phyloP scores from a whole-genome alignment of 1,140 invertebrate species.

The Microvelia longipes region DNA sequence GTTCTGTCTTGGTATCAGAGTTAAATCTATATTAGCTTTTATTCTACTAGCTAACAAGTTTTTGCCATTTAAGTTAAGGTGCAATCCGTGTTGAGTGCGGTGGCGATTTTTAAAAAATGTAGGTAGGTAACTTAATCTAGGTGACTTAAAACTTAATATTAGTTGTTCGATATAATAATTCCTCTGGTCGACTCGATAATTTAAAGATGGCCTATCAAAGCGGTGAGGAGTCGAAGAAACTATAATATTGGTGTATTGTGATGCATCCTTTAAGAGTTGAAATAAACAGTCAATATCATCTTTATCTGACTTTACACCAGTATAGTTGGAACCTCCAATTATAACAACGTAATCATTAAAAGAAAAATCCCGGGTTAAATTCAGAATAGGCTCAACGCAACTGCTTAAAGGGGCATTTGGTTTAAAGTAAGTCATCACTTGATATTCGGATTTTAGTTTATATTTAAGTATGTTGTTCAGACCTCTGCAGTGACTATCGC shows the following conservation, averaged over 20 bases:
- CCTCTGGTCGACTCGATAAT: not conserved
- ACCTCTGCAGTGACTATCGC: not conserved
- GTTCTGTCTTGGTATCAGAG: no score
- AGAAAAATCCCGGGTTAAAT: not conserved
- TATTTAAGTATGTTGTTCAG: not conserved
- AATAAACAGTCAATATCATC: not conserved
- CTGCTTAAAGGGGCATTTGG: not conserved
- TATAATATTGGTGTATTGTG: not conserved
- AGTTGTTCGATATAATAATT: not conserved
- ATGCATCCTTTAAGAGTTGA: not conserved
- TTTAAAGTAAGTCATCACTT: not conserved
- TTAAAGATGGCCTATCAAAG: not conserved
- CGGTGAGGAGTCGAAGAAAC: not conserved
- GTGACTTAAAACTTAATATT: not conserved
- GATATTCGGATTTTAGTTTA: not conserved
- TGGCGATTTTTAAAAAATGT: not conserved
- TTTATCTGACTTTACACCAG: not conserved
- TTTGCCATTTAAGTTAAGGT: not conserved
- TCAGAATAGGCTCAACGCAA: not conserved
- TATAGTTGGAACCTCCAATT: not conserved
- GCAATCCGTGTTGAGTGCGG: not conserved
- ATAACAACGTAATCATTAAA: not conserved
- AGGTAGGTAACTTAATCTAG: not conserved
- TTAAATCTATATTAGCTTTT: no score
- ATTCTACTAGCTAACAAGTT: not conserved